phyloP scores from a whole-genome alignment of 2,113 vertebrate species.

The Toxotes jaculatrix region DNA sequence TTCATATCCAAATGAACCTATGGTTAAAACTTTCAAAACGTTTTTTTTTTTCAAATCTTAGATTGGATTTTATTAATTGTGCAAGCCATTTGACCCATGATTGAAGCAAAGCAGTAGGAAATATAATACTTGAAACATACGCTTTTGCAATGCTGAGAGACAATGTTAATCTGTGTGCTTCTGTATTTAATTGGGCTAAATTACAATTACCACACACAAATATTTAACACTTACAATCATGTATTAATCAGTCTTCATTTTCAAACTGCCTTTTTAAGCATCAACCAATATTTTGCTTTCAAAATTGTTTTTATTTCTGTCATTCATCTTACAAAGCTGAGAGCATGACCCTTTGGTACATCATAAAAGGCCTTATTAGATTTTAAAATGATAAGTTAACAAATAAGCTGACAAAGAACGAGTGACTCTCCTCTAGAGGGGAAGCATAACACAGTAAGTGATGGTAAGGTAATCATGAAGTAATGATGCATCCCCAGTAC shows the following conservation, averaged over 20 bases:
- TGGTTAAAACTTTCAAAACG: too few relatives aligned
- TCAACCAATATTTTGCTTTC: conserved; percentile 6
- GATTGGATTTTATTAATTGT: too few relatives aligned
- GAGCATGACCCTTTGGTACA: not conserved
- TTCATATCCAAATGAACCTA: too few relatives aligned
- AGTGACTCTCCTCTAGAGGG: not conserved
- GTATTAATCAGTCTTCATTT: conserved; percentile 11
- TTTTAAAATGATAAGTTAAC: too few relatives aligned
- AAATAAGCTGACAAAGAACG: not conserved
- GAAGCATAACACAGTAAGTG: not conserved
- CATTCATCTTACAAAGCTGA: not conserved
- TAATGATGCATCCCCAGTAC: conserved; percentile 9
- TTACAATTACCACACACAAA: conserved; percentile 2
- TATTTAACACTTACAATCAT: not conserved
- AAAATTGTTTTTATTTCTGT: not conserved
- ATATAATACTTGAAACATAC: too few relatives aligned
- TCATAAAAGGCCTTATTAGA: conserved; percentile 3
- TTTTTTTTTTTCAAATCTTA: too few relatives aligned
- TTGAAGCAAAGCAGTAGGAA: too few relatives aligned
- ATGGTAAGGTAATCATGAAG: conserved; percentile 20
- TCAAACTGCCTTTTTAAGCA: not conserved
- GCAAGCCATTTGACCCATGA: too few relatives aligned
- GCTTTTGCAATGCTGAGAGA: not conserved
- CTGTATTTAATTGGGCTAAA: not conserved
- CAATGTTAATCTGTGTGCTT: not conserved